These are phyloP conservation scores for Ascidia mentula DNA, from an alignment of 23 tunicate species.

Conservation along the genomic window DNA sequence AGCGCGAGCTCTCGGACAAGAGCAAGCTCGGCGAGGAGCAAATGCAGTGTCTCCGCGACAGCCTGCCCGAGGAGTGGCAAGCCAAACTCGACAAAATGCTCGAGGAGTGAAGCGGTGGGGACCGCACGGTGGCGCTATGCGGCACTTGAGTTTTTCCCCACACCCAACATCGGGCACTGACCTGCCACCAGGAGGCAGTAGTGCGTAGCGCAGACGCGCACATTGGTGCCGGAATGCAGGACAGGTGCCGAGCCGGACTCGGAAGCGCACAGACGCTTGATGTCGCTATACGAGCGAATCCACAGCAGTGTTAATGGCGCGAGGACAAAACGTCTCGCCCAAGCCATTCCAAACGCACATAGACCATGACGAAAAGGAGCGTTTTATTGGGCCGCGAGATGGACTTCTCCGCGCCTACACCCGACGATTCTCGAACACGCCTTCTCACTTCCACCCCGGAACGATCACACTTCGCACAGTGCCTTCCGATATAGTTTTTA, in stretches of 20 bases:
- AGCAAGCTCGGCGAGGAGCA: conserved; percentile 78
- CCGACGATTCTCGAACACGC: not conserved
- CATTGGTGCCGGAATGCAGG: not conserved
- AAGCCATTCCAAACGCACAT: not conserved
- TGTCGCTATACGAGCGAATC: not conserved
- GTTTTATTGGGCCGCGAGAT: not conserved
- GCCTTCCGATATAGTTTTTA: not conserved
- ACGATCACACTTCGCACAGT: not conserved
- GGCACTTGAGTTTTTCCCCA: not conserved
- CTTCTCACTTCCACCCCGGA: too few species aligned
- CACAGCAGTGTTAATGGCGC: conserved; percentile 1
- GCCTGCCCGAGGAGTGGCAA: conserved; percentile 71
- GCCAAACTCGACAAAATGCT: conserved; percentile 33
- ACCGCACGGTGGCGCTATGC: not conserved
- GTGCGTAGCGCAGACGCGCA: not conserved
- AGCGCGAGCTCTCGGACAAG: conserved; percentile 74
- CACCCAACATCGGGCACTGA: not conserved
- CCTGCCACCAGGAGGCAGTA: conserved; percentile 3
- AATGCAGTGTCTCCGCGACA: conserved; percentile 68
- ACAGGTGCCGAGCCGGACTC: conserved; percentile 5
- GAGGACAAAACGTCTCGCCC: not conserved
- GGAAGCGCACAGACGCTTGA: not conserved
- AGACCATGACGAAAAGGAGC: not conserved
- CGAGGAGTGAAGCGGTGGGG: conserved; percentile 26
- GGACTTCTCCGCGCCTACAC: not conserved